phyloP scores from a whole-genome alignment of 2,113 vertebrate species.

The Melanerpes formicivorus region DNA sequence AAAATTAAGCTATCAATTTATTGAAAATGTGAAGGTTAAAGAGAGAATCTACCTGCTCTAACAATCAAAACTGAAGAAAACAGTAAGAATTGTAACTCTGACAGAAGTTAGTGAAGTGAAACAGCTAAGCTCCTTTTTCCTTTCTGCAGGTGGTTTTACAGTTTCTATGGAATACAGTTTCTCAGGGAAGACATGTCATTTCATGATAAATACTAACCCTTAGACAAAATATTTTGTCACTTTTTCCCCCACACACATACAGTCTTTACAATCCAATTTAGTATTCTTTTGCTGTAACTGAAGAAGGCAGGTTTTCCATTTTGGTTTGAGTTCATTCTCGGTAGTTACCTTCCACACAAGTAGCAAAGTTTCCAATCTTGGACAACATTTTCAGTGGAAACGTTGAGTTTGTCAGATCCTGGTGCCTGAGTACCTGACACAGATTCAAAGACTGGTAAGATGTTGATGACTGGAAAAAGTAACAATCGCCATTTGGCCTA shows the following conservation, averaged over 20 bases:
- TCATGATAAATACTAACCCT: slow-evolving; percentile 29
- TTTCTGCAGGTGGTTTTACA: slow-evolving; percentile 35
- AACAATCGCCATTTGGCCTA: neutral
- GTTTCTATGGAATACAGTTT: slow-evolving; percentile 22
- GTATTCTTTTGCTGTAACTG: neutral
- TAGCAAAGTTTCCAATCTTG: neutral
- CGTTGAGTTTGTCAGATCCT: neutral
- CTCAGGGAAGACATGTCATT: slow-evolving; percentile 37
- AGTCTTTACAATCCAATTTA: slow-evolving; percentile 22
- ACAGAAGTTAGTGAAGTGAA: neutral
- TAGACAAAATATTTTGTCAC: slow-evolving; percentile 54
- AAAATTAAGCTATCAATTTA: neutral
- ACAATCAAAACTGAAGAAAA: slow-evolving; percentile 3
- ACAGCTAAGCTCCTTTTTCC: neutral
- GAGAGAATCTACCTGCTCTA: neutral
- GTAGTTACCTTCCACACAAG: neutral
- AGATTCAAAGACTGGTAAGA: neutral
- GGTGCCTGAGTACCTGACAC: rapidly evolving
- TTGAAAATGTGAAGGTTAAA: neutral
- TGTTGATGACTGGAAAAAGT: neutral
- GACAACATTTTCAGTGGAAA: neutral
- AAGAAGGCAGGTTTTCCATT: neutral
- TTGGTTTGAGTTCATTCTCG: neutral
- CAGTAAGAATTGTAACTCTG: neutral
- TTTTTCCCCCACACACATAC: neutral